Percentiles rank a stretch among this genome's conserved stretches.
phyloP scores from a whole-genome alignment of 2,797 vertebrate genomes.

The Accipiter superciliosus region DNA sequence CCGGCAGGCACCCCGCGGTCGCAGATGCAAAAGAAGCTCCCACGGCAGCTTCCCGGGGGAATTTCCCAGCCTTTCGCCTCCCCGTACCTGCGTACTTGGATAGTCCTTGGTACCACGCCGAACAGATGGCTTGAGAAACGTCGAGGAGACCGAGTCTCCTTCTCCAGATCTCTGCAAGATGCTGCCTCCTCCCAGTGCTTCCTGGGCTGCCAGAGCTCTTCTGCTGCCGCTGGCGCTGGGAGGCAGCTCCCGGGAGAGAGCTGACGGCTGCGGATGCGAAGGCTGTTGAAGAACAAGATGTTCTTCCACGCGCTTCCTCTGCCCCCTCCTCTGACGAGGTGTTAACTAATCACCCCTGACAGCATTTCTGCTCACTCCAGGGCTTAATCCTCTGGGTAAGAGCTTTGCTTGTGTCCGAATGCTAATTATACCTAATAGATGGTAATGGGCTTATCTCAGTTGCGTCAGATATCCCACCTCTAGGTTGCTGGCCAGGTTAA shows the following conservation, averaged over 20 bases:
- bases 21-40: neutral
- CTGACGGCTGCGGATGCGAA: neutral
- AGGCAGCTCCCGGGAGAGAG: neutral
- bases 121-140: neutral
- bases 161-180: neutral
- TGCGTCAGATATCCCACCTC: slow-evolving; percentile 51
- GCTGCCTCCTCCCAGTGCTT: neutral
- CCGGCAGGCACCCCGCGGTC: neutral
- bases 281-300: neutral
- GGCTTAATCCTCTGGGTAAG: slow-evolving; percentile 25
- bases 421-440: slow-evolving; percentile 44
- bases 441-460: slow-evolving; percentile 35
- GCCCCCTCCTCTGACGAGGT: neutral
- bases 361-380: slow-evolving; percentile 1
- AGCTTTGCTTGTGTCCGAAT: neutral
- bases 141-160: neutral
- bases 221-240: neutral
- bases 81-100: neutral
- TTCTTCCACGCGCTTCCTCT: slow-evolving; percentile 4
- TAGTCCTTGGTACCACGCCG: neutral
- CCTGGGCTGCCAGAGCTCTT: neutral
- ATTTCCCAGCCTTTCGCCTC: neutral
- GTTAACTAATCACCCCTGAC: slow-evolving; percentile 50
- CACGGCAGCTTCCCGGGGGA: neutral
- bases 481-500: slow-evolving; percentile 12